Conservation (phyloP, 2,113 vertebrate genomes). For the Rhineura floridana region DNA sequence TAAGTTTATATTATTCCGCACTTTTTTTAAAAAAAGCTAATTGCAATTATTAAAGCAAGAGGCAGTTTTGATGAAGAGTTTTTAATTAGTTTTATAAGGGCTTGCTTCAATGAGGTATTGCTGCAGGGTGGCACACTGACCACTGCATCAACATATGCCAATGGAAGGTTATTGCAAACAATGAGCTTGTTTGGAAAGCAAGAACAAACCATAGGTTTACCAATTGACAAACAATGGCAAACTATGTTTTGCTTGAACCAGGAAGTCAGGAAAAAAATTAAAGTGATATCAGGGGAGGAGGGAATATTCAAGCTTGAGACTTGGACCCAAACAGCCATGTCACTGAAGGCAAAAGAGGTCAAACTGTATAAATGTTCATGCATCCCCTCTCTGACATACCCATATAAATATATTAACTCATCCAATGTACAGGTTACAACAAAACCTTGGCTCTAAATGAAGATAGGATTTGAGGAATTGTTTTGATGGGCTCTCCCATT, state of each 20-base stretch:
- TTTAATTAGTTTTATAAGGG: constrained; percentile 39
- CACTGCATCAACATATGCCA: neutral
- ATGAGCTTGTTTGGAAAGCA: neutral
- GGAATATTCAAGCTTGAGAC: neutral
- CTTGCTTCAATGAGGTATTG: neutral
- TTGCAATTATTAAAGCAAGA: constrained; percentile 27
- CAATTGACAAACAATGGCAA: neutral
- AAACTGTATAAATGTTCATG: too few relatives aligned
- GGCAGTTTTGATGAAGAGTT: constrained; percentile 34
- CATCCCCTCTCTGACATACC: too few relatives aligned
- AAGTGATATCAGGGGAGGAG: neutral
- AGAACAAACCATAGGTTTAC: neutral
- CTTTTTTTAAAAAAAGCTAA: constrained; percentile 3
- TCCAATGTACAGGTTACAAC: neutral
- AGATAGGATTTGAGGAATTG: too few relatives aligned
- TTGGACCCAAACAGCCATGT: too few relatives aligned
- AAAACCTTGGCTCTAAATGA: too few relatives aligned
- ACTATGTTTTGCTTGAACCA: neutral
- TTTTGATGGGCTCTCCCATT: neutral
- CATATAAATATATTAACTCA: neutral
- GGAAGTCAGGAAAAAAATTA: neutral
- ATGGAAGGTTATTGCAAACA: neutral
- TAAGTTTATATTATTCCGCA: neutral
- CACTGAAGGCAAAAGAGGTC: too few relatives aligned
- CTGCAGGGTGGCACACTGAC: neutral